Percentiles rank a stretch among this genome's conserved stretches.
These are phyloP conservation scores for Aviceda subcristata DNA, from an alignment of 2,113 vertebrate species.

Conservation along the genomic window DNA sequence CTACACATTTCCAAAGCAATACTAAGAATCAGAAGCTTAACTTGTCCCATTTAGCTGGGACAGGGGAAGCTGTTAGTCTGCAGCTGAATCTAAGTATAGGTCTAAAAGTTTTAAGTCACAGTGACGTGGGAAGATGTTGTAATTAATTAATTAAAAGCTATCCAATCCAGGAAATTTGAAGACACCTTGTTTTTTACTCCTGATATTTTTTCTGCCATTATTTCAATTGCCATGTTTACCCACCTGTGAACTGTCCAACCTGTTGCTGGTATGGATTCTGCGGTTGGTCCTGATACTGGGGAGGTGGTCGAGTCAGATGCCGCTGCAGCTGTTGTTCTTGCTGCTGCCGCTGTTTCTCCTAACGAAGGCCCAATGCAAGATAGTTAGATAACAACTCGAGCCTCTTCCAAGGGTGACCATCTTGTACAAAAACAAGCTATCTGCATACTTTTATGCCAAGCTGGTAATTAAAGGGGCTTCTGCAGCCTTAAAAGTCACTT, in stretches of 20 bases:
- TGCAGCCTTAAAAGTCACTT: not conserved
- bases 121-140: not conserved
- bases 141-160: slow-evolving; percentile 9
- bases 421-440: not conserved
- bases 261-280: slow-evolving; percentile 87
- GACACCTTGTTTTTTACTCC: not conserved
- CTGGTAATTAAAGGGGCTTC: not conserved
- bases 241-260: slow-evolving; percentile 88
- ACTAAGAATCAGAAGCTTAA: not conserved
- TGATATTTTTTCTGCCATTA: not conserved
- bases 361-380: not conserved
- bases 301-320: slow-evolving; percentile 91
- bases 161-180: not conserved
- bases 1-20: not conserved
- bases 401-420: not conserved
- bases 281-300: slow-evolving; percentile 93
- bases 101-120: not conserved
- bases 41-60: not conserved
- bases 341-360: slow-evolving; percentile 92
- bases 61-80: not conserved
- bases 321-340: slow-evolving; percentile 93
- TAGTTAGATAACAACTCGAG: not conserved
- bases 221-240: not conserved
- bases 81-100: not conserved
- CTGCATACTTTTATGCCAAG: not conserved